Evolutionary conservation across 2,888 invertebrate species (phyloP).

Genomic region (Drosophila meridiana): DNA sequence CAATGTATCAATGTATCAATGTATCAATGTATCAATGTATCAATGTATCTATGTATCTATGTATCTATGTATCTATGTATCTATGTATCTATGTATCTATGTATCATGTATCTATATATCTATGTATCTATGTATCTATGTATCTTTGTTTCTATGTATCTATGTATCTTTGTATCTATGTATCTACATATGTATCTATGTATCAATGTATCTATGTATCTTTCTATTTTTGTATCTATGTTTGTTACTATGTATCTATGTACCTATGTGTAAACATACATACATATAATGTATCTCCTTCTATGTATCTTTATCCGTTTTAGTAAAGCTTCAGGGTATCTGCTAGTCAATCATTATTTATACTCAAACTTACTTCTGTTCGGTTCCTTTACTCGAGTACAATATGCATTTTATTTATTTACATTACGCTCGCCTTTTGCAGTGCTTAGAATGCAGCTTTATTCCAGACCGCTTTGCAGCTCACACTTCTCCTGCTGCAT

Average conservation of each 20-base stretch:
- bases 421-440: conserved; percentile 7
- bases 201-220: not conserved
- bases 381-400: not conserved
- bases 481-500: not conserved
- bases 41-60: not conserved
- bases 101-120: not conserved
- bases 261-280: not conserved
- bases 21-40: conserved; percentile 7
- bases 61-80: conserved; percentile 3
- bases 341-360: not conserved
- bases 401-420: conserved; percentile 33
- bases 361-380: not conserved
- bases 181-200: not conserved
- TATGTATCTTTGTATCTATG: not conserved
- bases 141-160: not conserved
- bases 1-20: conserved; percentile 1
- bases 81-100: not conserved
- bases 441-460: conserved; percentile 15
- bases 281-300: no score
- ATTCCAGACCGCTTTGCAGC: not conserved
- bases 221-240: not conserved
- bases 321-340: not conserved
- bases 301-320: not conserved
- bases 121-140: not conserved
- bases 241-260: not conserved